These are phyloP conservation scores for Habrosyne pyritoides DNA, from an alignment of 2,888 invertebrate species.

Conservation along the genomic window DNA sequence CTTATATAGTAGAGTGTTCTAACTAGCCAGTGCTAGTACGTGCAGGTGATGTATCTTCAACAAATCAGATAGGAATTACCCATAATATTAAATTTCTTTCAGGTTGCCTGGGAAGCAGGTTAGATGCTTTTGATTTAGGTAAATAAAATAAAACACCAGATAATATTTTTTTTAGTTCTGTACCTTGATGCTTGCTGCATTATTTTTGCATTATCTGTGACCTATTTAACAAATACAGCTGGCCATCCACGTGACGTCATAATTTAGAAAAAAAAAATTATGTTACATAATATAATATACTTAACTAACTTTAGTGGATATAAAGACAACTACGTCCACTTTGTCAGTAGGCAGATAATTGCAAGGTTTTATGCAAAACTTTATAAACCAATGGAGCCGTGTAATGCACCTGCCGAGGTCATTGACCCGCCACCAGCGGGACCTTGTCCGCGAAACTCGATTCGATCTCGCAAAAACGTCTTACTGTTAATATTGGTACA, in stretches of 20 bases:
- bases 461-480: slow-evolving; percentile 56
- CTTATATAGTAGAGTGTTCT: too few relatives aligned
- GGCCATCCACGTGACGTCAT: too few relatives aligned
- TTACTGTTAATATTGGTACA: slow-evolving; percentile 52
- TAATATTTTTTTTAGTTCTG: background rate
- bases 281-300: background rate
- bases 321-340: background rate
- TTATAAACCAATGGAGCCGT: slow-evolving; percentile 12
- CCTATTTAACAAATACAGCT: background rate
- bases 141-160: background rate
- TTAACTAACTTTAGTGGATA: background rate
- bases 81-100: too few relatives aligned
- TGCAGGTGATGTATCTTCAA: too few relatives aligned
- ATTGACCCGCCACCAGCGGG: slow-evolving; percentile 30
- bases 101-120: too few relatives aligned
- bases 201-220: too few relatives aligned
- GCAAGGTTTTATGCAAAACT: background rate
- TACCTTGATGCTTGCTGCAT: background rate
- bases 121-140: too few relatives aligned
- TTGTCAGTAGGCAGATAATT: background rate
- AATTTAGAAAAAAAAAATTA: too few relatives aligned
- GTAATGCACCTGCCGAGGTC: slow-evolving; percentile 45
- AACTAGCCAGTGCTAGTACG: too few relatives aligned
- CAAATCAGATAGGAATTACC: too few relatives aligned
- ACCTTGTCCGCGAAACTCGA: slow-evolving; percentile 56